Evolutionary conservation across 2,113 vertebrate genomes (phyloP), one percentile per base, ranked within the genome.

Genomic region (Coptodon rendalli): DNA sequence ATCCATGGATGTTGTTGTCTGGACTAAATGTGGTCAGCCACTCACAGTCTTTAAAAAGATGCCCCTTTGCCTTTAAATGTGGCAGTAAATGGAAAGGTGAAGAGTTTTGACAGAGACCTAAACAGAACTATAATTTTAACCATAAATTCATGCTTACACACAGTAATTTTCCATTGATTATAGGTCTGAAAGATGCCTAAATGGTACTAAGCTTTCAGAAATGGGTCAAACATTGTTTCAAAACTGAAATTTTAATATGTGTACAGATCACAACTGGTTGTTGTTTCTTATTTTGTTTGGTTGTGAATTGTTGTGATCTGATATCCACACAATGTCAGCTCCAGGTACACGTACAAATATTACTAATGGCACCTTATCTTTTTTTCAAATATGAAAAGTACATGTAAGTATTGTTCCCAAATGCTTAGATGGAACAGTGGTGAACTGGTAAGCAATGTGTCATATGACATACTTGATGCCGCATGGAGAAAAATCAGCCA

Each of bases 391-490:
- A 71, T 17, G 24, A 48, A 29, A 76, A 29, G 6, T 76, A 48
- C 24, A 48, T 48, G 1, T 29, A 43, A 38, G 1, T 43, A 0
- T 43, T 43, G 66, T 71, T 71, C 36, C 66, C 36, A 1, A 14
- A 71, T 24, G 36, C 7, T 71, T 43, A 24, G 66, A 5, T 43
- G 36, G 66, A 71, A 2, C n/a, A 24, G 12, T 71, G 36, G 36
- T 43, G 5, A 17, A 19, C 59, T 63, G 59, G 14, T 59, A 59
- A 59, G 29, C 31, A 63, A 6, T 27, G 24, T 34, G 9, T 24
- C 22, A 56, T 56, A 56, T 24, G 31, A 61, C 59, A 63, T 17
- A 61, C 29, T 31, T 61, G 57, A 61, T 31, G 7, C 4, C 4
- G 1, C 22, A 7, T 57, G 12, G 54, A 27, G 2, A 63, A 36